These are phyloP conservation scores for Crotalus tigris DNA, from an alignment of 2,113 vertebrate genomes.

Conservation along the genomic window DNA sequence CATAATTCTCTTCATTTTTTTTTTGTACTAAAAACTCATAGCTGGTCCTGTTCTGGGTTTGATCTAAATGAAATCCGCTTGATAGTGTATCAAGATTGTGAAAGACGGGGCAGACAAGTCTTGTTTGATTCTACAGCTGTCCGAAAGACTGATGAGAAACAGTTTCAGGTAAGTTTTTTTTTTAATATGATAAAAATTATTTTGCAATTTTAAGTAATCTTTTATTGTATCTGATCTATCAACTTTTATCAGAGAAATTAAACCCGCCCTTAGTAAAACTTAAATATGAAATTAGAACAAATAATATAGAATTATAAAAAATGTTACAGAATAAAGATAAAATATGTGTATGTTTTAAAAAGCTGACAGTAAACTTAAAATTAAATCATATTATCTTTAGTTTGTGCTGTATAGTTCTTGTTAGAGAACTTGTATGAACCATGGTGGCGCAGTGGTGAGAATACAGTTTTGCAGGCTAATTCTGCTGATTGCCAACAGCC, in stretches of 20 bases:
- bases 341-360: not conserved
- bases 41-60: conserved; percentile 81
- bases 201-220: not conserved
- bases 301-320: not conserved
- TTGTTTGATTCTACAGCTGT: conserved; percentile 87
- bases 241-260: not conserved
- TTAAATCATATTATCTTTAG: not conserved
- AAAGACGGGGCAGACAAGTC: conserved; percentile 83
- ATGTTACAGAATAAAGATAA: not conserved
- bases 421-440: not conserved
- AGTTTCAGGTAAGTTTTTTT: conserved; percentile 69
- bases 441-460: not conserved
- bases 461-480: not conserved
- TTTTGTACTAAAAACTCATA: conserved; percentile 54
- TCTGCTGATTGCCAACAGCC: not conserved
- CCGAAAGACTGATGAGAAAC: conserved; percentile 69
- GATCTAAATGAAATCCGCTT: conserved; percentile 84
- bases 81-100: conserved; percentile 88
- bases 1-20: not conserved
- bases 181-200: not conserved
- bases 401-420: not conserved
- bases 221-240: not conserved
- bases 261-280: not conserved
- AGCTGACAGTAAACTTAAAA: not conserved
- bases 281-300: not conserved